Base-by-base conservation (phyloP, 1,140 invertebrate genomes). In the Rhopalosiphum maidis region DNA sequence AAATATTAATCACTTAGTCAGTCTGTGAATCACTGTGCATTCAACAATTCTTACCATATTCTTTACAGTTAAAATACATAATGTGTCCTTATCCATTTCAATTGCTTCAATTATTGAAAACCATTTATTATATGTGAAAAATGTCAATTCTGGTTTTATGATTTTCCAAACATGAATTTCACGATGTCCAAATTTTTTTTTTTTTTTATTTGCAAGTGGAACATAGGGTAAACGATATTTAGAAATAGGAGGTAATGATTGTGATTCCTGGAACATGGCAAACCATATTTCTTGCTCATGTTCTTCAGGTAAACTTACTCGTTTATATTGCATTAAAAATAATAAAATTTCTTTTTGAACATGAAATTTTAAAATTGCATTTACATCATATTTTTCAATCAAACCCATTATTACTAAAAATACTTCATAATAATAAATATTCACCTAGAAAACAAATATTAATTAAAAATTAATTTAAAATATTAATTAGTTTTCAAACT, bases 381-480 rank as follows among this genome's bases (percentile, higher is more conserved):
- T 93, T 90, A 93, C 54, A 60, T 94, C 93, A 82, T 94, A 94
- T 90, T 95, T 94, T 93, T 94, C 94, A 23, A 95, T 68, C 18
- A 95, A 94, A 54, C 95, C 95, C 55, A 95, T 93, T 60, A 95
- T 94, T 41, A 95, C 94, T 68, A 95, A 94, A 93, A 95, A 95
- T 15, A 95, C 94, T 94, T 96, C 95, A 94, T 96, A 96, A 91
- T 96, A 94, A 93, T 96, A 96, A 94, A 95, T 95, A 94, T 95
- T 95, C 3, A 95, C 94, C 95, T 95, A 87, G 6, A 60, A 82
- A 48, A 1, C 30, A 54, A 48, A 90, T 6, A 93, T 91, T 77
- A 23, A 88, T 89, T 0, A 54, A 48, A 90, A 2, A 93, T 91
- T 77, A 23, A 88, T 89, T 0, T 35, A 22, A 51, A 93, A 2